Percentiles rank a stretch among this genome's conserved stretches.
phyloP scores from a whole-genome alignment of 2,797 vertebrate genomes.

The Pogonophryne albipinna region DNA sequence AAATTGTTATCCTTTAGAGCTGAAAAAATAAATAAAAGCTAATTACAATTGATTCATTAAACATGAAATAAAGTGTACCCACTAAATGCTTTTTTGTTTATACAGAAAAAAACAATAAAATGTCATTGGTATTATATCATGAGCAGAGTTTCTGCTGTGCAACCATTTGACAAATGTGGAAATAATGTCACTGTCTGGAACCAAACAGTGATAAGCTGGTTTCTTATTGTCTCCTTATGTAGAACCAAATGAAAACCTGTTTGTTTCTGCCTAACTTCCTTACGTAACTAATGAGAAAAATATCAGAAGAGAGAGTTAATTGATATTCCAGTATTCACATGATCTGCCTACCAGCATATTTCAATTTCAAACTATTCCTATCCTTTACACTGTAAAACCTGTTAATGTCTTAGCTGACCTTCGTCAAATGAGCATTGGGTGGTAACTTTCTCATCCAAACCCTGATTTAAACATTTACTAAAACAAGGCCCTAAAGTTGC shows the following conservation, averaged over 20 bases:
- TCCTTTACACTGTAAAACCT: too few species aligned
- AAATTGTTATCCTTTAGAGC: not conserved
- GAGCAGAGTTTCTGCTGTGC: not conserved
- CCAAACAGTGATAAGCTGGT: not conserved
- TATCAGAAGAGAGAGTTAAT: not conserved
- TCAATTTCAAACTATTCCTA: not conserved
- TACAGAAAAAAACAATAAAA: not conserved
- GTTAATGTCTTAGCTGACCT: not conserved
- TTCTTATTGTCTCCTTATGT: too few species aligned
- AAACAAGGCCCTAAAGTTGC: not conserved
- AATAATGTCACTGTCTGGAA: not conserved
- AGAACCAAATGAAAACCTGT: not conserved
- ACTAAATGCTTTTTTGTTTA: too few species aligned
- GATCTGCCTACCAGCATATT: too few species aligned
- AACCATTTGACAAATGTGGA: not conserved
- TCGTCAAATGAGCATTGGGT: not conserved
- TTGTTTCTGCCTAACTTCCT: not conserved
- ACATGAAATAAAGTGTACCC: not conserved
- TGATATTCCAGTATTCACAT: not conserved
- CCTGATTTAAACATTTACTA: not conserved
- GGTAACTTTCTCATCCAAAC: not conserved
- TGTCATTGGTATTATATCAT: not conserved
- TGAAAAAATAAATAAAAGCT: conserved; percentile 15
- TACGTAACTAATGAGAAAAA: not conserved
- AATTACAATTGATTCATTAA: not conserved